These are phyloP conservation scores for Hermetia illucens DNA, from an alignment of 1,140 invertebrate species.

Conservation along the genomic window DNA sequence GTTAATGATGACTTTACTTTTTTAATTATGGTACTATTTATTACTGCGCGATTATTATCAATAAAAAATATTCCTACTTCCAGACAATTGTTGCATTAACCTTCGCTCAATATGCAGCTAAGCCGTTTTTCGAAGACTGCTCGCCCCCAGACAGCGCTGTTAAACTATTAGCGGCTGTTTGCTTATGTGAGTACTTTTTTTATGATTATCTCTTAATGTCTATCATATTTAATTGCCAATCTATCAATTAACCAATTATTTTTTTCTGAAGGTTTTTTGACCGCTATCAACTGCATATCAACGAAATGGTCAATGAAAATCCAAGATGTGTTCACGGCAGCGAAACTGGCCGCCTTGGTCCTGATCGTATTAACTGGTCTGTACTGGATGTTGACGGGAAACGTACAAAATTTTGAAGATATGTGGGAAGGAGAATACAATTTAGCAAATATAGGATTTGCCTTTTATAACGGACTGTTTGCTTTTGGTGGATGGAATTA, in stretches of 20 bases:
- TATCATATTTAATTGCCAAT: neutral
- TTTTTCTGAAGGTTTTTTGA: conserved; percentile 56
- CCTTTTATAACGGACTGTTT: conserved; percentile 89
- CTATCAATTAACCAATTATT: conserved; percentile 3
- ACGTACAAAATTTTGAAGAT: conserved; percentile 50
- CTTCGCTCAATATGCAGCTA: conserved; percentile 61
- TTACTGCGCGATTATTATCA: no score
- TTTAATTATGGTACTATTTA: no score
- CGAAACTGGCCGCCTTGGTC: conserved; percentile 70
- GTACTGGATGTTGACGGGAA: conserved; percentile 55
- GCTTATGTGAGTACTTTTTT: conserved; percentile 50
- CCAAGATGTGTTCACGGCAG: conserved; percentile 79
- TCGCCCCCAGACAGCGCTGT: conserved; percentile 47
- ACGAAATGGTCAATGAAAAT: conserved; percentile 81
- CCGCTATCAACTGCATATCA: conserved; percentile 75
- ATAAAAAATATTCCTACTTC: no score
- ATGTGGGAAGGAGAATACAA: conserved; percentile 55
- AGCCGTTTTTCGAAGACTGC: conserved; percentile 70
- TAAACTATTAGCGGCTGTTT: conserved; percentile 54
- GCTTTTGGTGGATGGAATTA: conserved; percentile 96
- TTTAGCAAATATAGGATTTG: conserved; percentile 50
- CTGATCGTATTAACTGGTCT: conserved; percentile 72
- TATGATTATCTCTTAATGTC: conserved; percentile 5
- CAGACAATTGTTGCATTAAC: conserved; percentile 73
- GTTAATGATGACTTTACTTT: no score